Percentiles rank a stretch among this genome's conserved stretches.
Conservation (phyloP, 2,888 invertebrate species). For the Mayetiola destructor region DNA sequence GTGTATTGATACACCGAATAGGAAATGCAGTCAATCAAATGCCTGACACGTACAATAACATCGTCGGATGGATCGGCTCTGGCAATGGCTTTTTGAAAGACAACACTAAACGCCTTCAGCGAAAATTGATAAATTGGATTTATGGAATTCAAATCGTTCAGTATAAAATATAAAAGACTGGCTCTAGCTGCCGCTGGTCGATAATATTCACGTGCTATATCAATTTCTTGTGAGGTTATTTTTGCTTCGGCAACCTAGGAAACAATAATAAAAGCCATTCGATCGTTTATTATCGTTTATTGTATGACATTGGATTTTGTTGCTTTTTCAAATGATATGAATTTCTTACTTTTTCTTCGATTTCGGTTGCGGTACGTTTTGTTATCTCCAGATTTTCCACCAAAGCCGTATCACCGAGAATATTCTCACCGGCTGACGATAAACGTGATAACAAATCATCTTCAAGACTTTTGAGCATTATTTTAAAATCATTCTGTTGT, state of each 20-base stretch:
- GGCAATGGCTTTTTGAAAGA: conserved; percentile 90
- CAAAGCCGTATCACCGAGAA: conserved; percentile 83
- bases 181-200: conserved; percentile 72
- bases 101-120: conserved; percentile 94
- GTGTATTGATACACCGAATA: conserved; percentile 93
- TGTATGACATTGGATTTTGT: not conserved
- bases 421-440: conserved; percentile 84
- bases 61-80: conserved; percentile 70
- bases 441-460: conserved; percentile 81
- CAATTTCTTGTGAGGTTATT: conserved; percentile 81
- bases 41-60: conserved; percentile 62
- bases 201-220: conserved; percentile 78
- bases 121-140: conserved; percentile 97
- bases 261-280: no score
- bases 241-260: conserved; percentile 71
- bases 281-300: no score
- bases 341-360: conserved; percentile 61
- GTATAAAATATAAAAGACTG: conserved; percentile 83
- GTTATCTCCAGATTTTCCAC: conserved; percentile 95
- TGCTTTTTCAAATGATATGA: not conserved
- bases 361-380: conserved; percentile 89
- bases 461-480: conserved; percentile 81
- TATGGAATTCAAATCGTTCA: conserved; percentile 89
- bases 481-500: conserved; percentile 95
- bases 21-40: conserved; percentile 87